phyloP scores from a whole-genome alignment of 2,797 vertebrate genomes.

The Hypotaenidia okinawae region DNA sequence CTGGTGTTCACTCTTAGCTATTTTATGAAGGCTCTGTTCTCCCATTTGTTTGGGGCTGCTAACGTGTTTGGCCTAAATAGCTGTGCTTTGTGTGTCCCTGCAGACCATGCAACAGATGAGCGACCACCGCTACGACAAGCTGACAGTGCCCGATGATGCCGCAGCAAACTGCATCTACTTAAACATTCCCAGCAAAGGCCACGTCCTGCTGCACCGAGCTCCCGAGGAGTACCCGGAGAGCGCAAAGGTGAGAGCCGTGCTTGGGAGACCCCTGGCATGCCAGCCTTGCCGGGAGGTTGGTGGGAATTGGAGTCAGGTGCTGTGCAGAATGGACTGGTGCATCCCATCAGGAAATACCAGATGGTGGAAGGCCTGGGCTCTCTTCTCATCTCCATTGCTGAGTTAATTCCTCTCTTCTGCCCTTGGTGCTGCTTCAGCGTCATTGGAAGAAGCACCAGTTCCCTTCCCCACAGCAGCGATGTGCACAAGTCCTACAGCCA shows the following conservation, averaged over 20 bases:
- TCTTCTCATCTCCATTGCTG: not conserved
- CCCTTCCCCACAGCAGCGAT: not conserved
- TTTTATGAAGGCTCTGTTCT: not conserved
- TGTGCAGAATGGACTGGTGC: not conserved
- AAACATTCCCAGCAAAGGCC: conserved; percentile 91
- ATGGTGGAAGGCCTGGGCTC: not conserved
- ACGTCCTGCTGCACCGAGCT: conserved; percentile 89
- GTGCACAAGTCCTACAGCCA: not conserved
- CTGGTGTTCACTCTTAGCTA: not conserved
- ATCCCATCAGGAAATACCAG: not conserved
- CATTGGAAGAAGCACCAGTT: not conserved
- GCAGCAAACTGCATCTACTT: conserved; percentile 96
- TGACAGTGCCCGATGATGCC: conserved; percentile 90
- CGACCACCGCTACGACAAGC: conserved; percentile 94
- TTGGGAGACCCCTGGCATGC: not conserved
- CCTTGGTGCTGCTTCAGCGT: not conserved
- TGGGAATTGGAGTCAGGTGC: not conserved
- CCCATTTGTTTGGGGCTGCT: not conserved
- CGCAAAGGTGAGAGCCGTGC: conserved; percentile 82
- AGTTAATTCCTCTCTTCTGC: not conserved
- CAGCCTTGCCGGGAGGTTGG: accelerated
- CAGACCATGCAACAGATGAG: conserved; percentile 99
- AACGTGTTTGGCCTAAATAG: not conserved
- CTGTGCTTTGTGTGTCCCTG: not conserved
- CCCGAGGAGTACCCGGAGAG: conserved; percentile 91